Conservation (phyloP, 2,888 invertebrate species). For the Drosophila macrospina region DNA sequence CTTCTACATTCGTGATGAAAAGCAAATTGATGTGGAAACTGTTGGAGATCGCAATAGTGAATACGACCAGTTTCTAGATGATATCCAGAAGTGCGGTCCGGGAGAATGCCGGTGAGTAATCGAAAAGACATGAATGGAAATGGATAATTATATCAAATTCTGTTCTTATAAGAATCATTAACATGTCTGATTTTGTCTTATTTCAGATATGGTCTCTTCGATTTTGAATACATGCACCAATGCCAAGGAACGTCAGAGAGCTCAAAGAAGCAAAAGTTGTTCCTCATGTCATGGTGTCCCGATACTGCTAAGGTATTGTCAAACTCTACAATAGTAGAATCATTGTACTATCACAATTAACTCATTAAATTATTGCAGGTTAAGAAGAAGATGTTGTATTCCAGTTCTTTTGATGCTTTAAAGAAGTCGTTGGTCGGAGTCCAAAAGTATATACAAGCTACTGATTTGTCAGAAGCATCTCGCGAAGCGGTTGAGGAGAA, state of each 20-base stretch:
- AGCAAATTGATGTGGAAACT: conserved; percentile 97
- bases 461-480: conserved; percentile 96
- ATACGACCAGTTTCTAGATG: conserved; percentile 97
- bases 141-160: background rate
- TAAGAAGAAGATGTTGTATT: conserved; percentile 94
- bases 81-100: conserved; percentile 95
- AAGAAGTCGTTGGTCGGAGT: conserved; percentile 98
- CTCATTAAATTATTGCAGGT: conserved; percentile 84
- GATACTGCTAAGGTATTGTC: conserved; percentile 94
- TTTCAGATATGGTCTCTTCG: conserved; percentile 94
- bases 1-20: conserved; percentile 97
- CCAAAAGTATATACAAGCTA: conserved; percentile 98
- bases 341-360: background rate
- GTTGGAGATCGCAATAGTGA: conserved; percentile 95
- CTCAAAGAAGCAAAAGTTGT: conserved; percentile 98
- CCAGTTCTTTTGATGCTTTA: conserved; percentile 98
- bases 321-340: background rate
- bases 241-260: conserved; percentile 98
- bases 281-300: conserved; percentile 99
- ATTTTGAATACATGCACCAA: conserved; percentile 99
- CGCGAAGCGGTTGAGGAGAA: conserved; percentile 97
- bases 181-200: background rate
- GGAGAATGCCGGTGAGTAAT: conserved; percentile 93
- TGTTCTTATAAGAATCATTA: background rate
- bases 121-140: background rate